Percentiles rank a stretch among this genome's conserved stretches.
These are phyloP conservation scores for Euphydryas editha DNA, from an alignment of 2,888 invertebrate genomes.

Conservation along the genomic window DNA sequence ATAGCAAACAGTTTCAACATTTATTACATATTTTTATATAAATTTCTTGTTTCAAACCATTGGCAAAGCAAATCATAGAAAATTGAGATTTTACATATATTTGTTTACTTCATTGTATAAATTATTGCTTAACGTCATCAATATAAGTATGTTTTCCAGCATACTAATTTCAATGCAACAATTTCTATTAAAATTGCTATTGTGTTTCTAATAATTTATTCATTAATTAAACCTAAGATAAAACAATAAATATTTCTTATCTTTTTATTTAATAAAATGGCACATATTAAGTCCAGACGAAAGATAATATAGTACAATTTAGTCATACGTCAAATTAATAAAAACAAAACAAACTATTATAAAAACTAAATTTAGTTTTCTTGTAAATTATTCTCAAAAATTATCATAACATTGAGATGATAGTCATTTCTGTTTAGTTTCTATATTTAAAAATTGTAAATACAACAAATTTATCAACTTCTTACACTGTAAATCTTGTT, in stretches of 20 bases:
- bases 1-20: too few species aligned
- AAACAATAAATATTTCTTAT: background rate
- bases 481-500: background rate
- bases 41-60: too few species aligned
- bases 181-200: too few species aligned
- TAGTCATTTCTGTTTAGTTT: background rate
- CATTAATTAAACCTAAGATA: background rate
- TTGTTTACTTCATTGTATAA: too few species aligned
- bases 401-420: background rate
- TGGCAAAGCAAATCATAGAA: too few species aligned
- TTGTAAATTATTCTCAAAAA: background rate
- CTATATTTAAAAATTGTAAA: background rate
- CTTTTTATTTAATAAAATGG: background rate
- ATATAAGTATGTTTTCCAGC: too few species aligned
- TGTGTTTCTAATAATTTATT: too few species aligned
- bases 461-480: background rate
- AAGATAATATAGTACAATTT: background rate
- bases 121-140: too few species aligned
- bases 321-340: background rate
- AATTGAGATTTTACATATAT: too few species aligned
- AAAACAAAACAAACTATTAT: background rate
- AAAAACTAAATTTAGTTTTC: background rate
- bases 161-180: too few species aligned
- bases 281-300: background rate
- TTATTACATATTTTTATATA: too few species aligned